phyloP scores from a whole-genome alignment of 2,797 vertebrate species.

The Orientallactaga sibirica region DNA sequence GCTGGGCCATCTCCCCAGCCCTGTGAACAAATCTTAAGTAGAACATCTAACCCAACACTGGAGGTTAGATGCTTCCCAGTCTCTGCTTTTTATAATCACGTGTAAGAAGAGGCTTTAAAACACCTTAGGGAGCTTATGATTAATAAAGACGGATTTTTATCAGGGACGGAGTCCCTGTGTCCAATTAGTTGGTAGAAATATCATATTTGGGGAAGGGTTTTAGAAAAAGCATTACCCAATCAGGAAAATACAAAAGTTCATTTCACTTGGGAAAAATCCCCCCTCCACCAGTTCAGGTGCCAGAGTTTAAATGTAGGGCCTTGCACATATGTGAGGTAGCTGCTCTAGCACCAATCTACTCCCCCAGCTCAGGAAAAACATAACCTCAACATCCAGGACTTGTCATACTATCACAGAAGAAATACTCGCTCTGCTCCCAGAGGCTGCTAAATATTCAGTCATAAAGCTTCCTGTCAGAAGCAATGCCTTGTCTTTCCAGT shows the following conservation, averaged over 20 bases:
- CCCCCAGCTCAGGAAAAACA: not conserved
- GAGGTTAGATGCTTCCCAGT: not conserved
- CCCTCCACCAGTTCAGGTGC: not conserved
- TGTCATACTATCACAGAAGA: not conserved
- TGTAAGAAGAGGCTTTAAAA: not conserved
- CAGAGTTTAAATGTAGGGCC: not conserved
- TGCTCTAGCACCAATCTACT: not conserved
- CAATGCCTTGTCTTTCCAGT: not conserved
- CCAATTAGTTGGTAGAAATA: not conserved
- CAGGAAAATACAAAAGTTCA: slow-evolving; percentile 6
- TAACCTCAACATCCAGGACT: not conserved
- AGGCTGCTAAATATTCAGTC: not conserved
- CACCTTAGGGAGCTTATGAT: not conserved
- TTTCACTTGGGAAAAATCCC: not conserved
- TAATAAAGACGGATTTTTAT: not conserved
- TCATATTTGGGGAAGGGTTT: not conserved
- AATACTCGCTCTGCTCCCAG: not conserved
- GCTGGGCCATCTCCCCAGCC: too few relatives aligned
- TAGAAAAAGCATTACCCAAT: slow-evolving; percentile 42
- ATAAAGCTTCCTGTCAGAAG: not conserved
- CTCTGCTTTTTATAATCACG: not conserved
- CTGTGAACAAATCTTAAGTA: not conserved
- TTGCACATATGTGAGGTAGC: not conserved
- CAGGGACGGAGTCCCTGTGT: not conserved
- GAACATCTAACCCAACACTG: not conserved